Conservation (phyloP, 2,113 vertebrate species). For the Todiramphus saurophagus region DNA sequence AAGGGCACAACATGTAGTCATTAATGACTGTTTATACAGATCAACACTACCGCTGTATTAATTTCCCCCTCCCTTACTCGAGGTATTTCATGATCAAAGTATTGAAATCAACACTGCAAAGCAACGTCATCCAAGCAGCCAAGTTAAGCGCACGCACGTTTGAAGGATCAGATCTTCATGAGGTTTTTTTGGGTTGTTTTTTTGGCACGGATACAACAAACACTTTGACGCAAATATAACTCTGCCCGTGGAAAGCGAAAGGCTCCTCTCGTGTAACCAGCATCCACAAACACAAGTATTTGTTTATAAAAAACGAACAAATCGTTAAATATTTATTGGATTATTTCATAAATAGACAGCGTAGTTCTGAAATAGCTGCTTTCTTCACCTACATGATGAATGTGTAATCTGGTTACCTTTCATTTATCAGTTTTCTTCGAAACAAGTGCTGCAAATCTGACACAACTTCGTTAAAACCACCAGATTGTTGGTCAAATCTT, state of each 20-base stretch:
- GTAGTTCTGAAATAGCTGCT: not conserved
- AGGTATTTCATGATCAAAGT: slow-evolving; percentile 23
- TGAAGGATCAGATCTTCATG: slow-evolving; percentile 31
- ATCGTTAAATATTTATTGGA: not conserved
- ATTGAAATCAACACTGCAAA: slow-evolving; percentile 2
- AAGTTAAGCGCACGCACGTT: not conserved
- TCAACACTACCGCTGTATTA: not conserved
- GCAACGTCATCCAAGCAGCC: slow-evolving; percentile 1
- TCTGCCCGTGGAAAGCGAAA: slow-evolving; percentile 11
- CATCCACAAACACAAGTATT: not conserved
- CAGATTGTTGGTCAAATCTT: not conserved
- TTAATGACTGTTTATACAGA: slow-evolving; percentile 25
- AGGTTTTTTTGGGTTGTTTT: not conserved
- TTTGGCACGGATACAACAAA: slow-evolving; percentile 16
- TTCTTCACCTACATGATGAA: not conserved
- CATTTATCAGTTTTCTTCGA: not conserved
- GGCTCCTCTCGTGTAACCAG: slow-evolving; percentile 20
- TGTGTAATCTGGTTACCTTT: not conserved
- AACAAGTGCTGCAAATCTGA: not conserved
- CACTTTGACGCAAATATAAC: not conserved
- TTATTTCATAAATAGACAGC: slow-evolving; percentile 4
- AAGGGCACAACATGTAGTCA: not conserved
- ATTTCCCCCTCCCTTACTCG: not conserved
- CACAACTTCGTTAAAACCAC: not conserved
- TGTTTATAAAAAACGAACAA: not conserved